A percentile compares a stretch with the other conserved stretches of the same genome.
These are phyloP conservation scores for Oncorhynchus kisutch DNA, from an alignment of 2,113 vertebrate species.

Conservation along the genomic window DNA sequence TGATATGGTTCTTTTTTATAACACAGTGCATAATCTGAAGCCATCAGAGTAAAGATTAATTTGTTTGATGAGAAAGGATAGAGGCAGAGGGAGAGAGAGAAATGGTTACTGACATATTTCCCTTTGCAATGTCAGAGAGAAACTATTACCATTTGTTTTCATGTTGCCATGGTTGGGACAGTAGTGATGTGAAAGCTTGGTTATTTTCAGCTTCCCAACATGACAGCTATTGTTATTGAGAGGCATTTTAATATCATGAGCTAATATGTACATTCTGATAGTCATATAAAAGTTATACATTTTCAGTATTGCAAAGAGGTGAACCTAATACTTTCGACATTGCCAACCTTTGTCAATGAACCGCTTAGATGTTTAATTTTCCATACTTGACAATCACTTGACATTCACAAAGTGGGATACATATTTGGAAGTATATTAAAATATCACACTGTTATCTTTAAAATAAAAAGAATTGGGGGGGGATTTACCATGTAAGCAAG, in stretches of 20 bases:
- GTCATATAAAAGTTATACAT: slow-evolving; percentile 30
- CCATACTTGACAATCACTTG: too few relatives aligned
- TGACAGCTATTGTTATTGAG: slow-evolving; percentile 1
- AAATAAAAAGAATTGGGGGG: slow-evolving; percentile 29
- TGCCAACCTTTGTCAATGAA: neutral
- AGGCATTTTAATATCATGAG: neutral
- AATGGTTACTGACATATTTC: slow-evolving; percentile 77
- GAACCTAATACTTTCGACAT: slow-evolving; percentile 13
- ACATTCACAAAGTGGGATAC: too few relatives aligned
- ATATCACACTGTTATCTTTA: slow-evolving; percentile 61
- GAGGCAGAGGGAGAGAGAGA: slow-evolving; percentile 54
- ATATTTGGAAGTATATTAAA: too few relatives aligned
- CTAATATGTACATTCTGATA: neutral
- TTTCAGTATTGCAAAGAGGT: slow-evolving; percentile 16
- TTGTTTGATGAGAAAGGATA: slow-evolving; percentile 79
- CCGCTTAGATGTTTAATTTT: too few relatives aligned
- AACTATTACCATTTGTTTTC: slow-evolving; percentile 84
- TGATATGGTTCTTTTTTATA: slow-evolving; percentile 89
- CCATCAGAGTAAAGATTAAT: slow-evolving; percentile 96
- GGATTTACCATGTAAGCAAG: neutral
- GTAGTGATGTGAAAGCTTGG: slow-evolving; percentile 11
- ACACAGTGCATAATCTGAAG: slow-evolving; percentile 92
- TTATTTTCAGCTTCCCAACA: neutral
- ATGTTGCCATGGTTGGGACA: slow-evolving; percentile 78
- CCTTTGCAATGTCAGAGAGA: slow-evolving; percentile 78